phyloP scores from a whole-genome alignment of 2,888 invertebrate species.

The Falcaria lacertinaria region DNA sequence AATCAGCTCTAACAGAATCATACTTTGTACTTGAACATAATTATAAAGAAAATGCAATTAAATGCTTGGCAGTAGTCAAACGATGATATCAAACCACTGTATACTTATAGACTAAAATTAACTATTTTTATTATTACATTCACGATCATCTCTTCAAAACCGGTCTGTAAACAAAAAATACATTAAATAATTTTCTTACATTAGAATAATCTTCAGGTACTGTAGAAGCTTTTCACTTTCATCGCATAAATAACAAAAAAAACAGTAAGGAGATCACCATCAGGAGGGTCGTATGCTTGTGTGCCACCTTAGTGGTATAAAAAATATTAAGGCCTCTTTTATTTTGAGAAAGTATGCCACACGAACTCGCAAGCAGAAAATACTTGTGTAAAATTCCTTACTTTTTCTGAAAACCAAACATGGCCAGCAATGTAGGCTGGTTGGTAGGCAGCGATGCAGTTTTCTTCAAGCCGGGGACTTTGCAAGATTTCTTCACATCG shows the following conservation, averaged over 20 bases:
- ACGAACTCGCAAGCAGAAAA: no score
- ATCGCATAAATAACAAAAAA: no score
- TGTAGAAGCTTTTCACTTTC: no score
- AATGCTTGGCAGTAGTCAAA: constrained; percentile 18
- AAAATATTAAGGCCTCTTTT: no score
- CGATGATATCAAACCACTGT: constrained; percentile 18
- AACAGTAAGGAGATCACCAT: no score
- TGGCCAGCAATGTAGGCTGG: constrained; percentile 82
- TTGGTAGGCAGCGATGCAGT: constrained; percentile 52
- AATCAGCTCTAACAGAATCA: neutral
- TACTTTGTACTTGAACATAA: constrained; percentile 12
- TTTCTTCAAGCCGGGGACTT: constrained; percentile 46
- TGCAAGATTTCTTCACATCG: constrained; percentile 38
- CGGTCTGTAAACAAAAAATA: constrained; percentile 44
- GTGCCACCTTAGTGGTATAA: no score
- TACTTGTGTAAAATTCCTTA: constrained; percentile 37
- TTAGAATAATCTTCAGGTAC: no score
- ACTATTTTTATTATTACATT: no score
- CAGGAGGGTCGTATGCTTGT: no score
- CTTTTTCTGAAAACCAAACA: constrained; percentile 84
- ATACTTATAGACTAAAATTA: no score
- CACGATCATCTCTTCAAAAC: constrained; percentile 53
- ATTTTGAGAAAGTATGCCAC: no score
- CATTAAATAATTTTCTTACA: neutral
- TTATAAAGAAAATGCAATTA: constrained; percentile 16